A percentile compares a stretch with the other conserved stretches of the same genome.
Conservation (phyloP, 2,113 vertebrate species). For the Anseranas semipalmata region DNA sequence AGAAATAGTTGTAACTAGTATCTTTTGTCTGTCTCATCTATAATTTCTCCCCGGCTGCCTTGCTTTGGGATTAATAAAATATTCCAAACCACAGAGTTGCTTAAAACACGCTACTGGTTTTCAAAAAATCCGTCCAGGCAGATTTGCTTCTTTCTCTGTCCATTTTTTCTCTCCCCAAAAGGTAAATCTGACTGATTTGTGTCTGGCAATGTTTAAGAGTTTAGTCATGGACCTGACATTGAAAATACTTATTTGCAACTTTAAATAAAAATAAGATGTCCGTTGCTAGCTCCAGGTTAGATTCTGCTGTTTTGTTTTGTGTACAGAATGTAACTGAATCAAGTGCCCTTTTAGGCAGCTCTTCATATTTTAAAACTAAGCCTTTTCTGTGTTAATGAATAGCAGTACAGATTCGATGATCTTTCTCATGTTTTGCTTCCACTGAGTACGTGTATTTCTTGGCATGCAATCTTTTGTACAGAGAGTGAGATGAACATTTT, state of each 20-base stretch:
- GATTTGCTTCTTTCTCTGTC: background rate
- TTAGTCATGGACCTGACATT: background rate
- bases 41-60: background rate
- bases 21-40: background rate
- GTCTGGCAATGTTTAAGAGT: background rate
- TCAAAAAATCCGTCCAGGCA: background rate
- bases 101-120: background rate
- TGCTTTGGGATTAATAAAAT: background rate
- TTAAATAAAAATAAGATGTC: background rate
- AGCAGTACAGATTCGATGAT: background rate
- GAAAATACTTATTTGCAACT: background rate
- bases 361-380: background rate
- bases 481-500: background rate
- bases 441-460: fast-evolving
- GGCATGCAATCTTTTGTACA: background rate
- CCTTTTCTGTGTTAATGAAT: background rate
- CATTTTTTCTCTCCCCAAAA: background rate
- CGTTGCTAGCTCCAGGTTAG: background rate
- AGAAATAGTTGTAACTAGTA: conserved; percentile 3
- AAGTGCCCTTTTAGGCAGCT: background rate
- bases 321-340: fast-evolving
- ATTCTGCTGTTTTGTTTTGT: background rate
- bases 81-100: background rate
- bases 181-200: background rate
- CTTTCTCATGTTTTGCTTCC: background rate